Evolutionary conservation across 2,888 invertebrate species (phyloP), one percentile per base, ranked within the genome.

Genomic region (Ochropacha duplaris): DNA sequence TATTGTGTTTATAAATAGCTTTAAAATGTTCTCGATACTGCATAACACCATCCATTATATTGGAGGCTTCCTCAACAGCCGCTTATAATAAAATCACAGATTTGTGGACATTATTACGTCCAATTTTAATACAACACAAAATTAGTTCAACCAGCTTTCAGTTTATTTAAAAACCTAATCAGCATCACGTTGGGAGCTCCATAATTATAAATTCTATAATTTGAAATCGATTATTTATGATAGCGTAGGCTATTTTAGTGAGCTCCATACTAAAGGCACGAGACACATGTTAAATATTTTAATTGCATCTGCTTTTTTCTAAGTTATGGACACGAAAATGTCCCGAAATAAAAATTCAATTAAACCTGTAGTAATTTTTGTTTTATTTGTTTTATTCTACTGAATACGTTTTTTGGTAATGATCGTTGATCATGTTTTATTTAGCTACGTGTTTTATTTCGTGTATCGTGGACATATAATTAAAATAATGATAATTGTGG

Each of bases 61-160:
- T 72, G 71, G 68, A 83, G 73, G 86, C 87, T 88, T 84, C 87
- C 71, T 87, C 88, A 88, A 87, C 88, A 88, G 87, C 83, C 76
- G 65, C 57, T 61, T 61, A 71, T 73, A 82, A 86, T 88, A 88
- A 87, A 88, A 79, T 81, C 73, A 79, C 82, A 83, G 78, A 86
- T 87, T 87, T 87, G 87, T 87, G 83, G 82, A 81, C 76, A 76
- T 75, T 76, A 78, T 75, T 72, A 74, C 67, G 71, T 76, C 79
- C 79, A 80, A 68, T 82, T 86, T 84, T 83, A 86, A 85, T 84
- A 83, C 76, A 71, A 84, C 70, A 76, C 79, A 77, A 82, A 86
- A 87, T 86, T 83, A 84, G 83, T 84, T 73, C 82, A 84, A 73
- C 65, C 72, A 75, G 78, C 83, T 81, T 79, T 71, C 65, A 75